These are phyloP conservation scores for Sepioteuthis lessoniana DNA, from an alignment of 2,888 invertebrate genomes.

Conservation along the genomic window DNA sequence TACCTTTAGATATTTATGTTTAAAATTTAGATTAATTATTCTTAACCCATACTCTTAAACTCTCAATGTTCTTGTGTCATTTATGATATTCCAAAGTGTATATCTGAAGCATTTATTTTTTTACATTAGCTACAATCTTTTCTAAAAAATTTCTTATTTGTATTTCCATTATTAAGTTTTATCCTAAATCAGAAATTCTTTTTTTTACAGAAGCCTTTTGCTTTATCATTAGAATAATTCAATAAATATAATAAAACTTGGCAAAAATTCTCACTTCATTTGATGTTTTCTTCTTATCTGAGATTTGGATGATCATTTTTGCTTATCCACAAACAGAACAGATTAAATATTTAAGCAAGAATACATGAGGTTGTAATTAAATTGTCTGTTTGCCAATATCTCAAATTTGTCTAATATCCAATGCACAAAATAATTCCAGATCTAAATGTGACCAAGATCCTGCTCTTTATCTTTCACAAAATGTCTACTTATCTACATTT, in stretches of 20 bases:
- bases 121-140: not conserved
- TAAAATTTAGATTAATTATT: no score
- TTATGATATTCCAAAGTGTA: no score
- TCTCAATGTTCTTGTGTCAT: no score
- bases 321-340: not conserved
- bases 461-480: not conserved
- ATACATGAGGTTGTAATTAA: not conserved
- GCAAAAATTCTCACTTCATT: not conserved
- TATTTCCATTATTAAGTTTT: not conserved
- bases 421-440: not conserved
- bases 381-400: not conserved
- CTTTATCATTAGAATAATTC: not conserved
- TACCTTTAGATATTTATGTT: no score
- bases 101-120: not conserved
- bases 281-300: not conserved
- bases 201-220: not conserved
- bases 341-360: not conserved
- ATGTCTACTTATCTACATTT: not conserved
- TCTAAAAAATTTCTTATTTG: not conserved
- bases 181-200: not conserved
- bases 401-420: not conserved
- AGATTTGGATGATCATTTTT: not conserved
- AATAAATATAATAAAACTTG: slow-evolving; percentile 8
- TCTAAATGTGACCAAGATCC: not conserved
- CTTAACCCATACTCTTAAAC: no score